Evolutionary conservation across 2,113 vertebrate genomes (phyloP).

Genomic region (Anser brachyrhynchus): DNA sequence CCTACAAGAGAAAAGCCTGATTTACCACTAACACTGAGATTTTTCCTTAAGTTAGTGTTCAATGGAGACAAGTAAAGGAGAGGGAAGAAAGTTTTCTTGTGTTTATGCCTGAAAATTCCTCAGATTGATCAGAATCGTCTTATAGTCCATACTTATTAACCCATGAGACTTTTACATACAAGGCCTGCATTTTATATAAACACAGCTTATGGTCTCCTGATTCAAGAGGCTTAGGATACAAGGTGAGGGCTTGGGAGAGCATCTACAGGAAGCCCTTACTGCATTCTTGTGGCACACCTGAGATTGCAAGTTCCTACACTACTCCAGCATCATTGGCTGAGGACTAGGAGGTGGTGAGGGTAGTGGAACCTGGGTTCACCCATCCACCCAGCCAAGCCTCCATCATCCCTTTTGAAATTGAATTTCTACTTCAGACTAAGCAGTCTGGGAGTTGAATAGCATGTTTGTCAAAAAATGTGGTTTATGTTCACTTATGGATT

Average conservation of each 20-base stretch:
- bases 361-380: not conserved
- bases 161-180: not conserved
- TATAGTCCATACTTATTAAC: not conserved
- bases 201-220: not conserved
- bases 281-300: not conserved
- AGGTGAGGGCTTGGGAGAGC: not conserved
- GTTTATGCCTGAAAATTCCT: not conserved
- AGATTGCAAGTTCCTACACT: not conserved
- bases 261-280: not conserved
- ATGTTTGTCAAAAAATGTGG: not conserved
- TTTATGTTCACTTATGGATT: not conserved
- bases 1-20: not conserved
- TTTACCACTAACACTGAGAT: not conserved
- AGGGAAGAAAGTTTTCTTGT: not conserved
- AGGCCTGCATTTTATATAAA: not conserved
- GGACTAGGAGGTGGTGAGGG: not conserved
- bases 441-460: not conserved
- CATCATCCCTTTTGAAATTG: not conserved
- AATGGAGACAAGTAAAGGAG: not conserved
- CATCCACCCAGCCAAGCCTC: too few species aligned
- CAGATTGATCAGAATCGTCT: not conserved
- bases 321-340: not conserved
- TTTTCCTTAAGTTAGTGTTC: not conserved
- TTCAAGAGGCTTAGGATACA: not conserved
- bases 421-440: not conserved